Evolutionary conservation across 2,113 vertebrate genomes (phyloP).

Genomic region (Albula glossodonta): DNA sequence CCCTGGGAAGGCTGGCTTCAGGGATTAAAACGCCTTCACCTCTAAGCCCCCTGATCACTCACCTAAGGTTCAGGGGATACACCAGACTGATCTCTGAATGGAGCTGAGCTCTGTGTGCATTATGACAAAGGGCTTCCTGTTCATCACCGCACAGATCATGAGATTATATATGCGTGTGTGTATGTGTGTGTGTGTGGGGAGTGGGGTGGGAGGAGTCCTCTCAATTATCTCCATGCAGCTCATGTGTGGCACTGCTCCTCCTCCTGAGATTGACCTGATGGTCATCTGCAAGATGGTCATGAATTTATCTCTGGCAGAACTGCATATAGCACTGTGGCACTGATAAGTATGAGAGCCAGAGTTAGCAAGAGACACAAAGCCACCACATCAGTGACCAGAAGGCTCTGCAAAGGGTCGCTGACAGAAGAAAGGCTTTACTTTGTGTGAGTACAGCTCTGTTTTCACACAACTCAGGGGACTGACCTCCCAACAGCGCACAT

Average conservation of each 20-base stretch:
- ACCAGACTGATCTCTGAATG: neutral
- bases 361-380: neutral
- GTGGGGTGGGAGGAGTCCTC: no score
- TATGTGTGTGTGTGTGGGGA: no score
- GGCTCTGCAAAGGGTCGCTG: neutral
- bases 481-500: neutral
- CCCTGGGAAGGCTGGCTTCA: neutral
- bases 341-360: neutral
- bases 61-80: conserved; percentile 3
- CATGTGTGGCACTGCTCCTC: no score
- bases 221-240: no score
- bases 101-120: neutral
- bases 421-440: neutral
- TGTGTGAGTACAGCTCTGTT: neutral
- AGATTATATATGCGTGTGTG: neutral
- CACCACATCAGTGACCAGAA: neutral
- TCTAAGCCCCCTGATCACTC: conserved; percentile 10
- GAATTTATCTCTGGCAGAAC: no score
- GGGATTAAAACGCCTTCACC: neutral
- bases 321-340: neutral
- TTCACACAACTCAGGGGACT: neutral
- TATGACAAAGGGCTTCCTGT: neutral
- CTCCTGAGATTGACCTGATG: no score
- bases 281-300: no score
- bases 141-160: neutral